Percentiles rank a stretch among this genome's conserved stretches.
Evolutionary conservation across 2,797 vertebrate species (phyloP).

Genomic region (Acanthurus tractus): DNA sequence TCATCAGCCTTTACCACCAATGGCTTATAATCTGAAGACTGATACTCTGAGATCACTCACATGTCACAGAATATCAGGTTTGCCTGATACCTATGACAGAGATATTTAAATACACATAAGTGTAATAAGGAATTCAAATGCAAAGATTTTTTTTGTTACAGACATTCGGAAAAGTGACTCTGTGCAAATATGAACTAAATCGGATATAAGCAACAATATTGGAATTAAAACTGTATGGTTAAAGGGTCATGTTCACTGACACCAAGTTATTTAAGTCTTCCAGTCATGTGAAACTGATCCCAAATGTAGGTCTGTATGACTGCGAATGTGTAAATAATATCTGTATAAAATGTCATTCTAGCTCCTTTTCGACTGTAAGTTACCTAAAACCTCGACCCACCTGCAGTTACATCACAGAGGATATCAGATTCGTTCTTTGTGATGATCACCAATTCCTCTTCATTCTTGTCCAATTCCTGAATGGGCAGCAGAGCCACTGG

Average conservation of each 20-base stretch:
- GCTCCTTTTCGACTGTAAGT: no score
- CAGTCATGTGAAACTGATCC: no score
- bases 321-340: no score
- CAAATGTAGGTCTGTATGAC: no score
- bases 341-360: no score
- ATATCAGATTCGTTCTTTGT: conserved; percentile 55
- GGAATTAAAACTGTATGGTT: neutral
- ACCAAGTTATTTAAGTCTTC: no score
- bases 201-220: neutral
- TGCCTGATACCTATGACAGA: neutral
- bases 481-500: conserved; percentile 86
- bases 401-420: conserved; percentile 69
- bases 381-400: conserved; percentile 61
- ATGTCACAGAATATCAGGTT: neutral
- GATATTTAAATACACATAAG: neutral
- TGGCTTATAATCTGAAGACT: neutral
- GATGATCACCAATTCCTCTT: conserved; percentile 78
- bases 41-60: neutral
- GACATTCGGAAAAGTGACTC: neutral
- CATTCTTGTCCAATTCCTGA: conserved; percentile 85
- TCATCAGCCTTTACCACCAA: neutral
- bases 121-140: neutral
- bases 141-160: neutral
- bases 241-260: neutral
- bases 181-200: neutral